Evolutionary conservation across 2,113 vertebrate genomes (phyloP).

Genomic region (Sisor rabdophorus): DNA sequence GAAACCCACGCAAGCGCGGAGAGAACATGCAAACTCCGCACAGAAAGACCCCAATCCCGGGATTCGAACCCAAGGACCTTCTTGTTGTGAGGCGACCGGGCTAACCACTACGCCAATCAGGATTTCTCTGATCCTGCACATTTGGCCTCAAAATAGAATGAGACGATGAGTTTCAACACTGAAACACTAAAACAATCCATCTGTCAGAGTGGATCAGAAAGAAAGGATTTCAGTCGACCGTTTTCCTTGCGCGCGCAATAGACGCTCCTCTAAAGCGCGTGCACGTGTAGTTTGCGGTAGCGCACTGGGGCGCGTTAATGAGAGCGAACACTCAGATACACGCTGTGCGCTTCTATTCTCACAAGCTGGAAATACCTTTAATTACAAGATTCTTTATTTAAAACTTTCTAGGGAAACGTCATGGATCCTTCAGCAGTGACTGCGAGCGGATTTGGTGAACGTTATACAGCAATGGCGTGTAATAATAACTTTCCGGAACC

Average conservation of each 20-base stretch:
- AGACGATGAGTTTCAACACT: too few relatives aligned
- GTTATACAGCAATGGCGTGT: slow-evolving; percentile 55
- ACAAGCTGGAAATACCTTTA: not conserved
- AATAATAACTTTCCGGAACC: slow-evolving; percentile 61
- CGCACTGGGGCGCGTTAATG: not conserved
- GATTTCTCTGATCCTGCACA: too few relatives aligned
- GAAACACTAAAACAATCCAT: too few relatives aligned
- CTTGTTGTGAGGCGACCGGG: too few relatives aligned
- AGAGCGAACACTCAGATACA: not conserved
- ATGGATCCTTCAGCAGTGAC: slow-evolving; percentile 71
- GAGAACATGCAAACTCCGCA: too few relatives aligned
- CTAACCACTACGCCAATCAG: too few relatives aligned
- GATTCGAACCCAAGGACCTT: too few relatives aligned
- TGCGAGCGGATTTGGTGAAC: slow-evolving; percentile 57
- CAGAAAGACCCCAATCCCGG: too few relatives aligned
- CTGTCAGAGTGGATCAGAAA: too few relatives aligned
- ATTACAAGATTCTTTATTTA: not conserved
- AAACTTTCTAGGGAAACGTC: not conserved
- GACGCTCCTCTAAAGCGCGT: slow-evolving; percentile 9
- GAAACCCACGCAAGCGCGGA: too few relatives aligned
- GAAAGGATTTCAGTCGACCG: too few relatives aligned
- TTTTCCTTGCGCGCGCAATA: not conserved
- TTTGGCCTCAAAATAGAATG: too few relatives aligned
- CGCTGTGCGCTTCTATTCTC: not conserved
- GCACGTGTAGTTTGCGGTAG: not conserved